Evolutionary conservation across 2,888 invertebrate genomes (phyloP).

Genomic region (Pemphredon lugubris): DNA sequence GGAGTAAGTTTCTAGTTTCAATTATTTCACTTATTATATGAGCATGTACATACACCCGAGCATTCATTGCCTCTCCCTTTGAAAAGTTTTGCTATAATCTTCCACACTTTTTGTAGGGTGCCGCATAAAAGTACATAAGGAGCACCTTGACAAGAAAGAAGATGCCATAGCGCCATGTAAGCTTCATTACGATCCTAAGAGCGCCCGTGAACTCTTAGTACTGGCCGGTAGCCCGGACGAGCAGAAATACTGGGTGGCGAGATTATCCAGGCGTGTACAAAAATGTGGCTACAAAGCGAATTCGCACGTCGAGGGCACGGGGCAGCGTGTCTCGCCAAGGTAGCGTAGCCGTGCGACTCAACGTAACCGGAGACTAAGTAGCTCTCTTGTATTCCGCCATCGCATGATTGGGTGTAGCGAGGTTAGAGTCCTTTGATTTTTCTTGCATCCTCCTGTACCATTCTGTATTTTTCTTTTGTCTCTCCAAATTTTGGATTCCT

Average conservation of each 20-base stretch:
- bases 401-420: constrained; percentile 79
- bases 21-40: too few species aligned
- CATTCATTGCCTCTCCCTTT: too few species aligned
- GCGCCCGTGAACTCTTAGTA: constrained; percentile 95
- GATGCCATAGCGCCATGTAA: constrained; percentile 97
- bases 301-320: constrained; percentile 81
- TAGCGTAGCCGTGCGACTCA: constrained; percentile 80
- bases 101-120: constrained; percentile 86
- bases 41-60: too few species aligned
- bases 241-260: constrained; percentile 96
- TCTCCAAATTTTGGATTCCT: not conserved
- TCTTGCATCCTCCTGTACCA: constrained; percentile 40
- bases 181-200: constrained; percentile 96
- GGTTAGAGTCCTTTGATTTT: constrained; percentile 74
- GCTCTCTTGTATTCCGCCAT: constrained; percentile 76
- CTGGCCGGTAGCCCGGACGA: constrained; percentile 93
- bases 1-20: constrained; percentile 91
- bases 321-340: constrained; percentile 87
- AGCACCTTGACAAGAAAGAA: constrained; percentile 94
- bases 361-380: constrained; percentile 77
- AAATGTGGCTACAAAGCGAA: constrained; percentile 96
- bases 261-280: constrained; percentile 95
- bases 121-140: constrained; percentile 98
- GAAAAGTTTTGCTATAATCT: too few species aligned
- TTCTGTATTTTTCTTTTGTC: constrained; percentile 5